Base-by-base conservation (phyloP, 2,888 invertebrate species). In the Athalia cordata region DNA sequence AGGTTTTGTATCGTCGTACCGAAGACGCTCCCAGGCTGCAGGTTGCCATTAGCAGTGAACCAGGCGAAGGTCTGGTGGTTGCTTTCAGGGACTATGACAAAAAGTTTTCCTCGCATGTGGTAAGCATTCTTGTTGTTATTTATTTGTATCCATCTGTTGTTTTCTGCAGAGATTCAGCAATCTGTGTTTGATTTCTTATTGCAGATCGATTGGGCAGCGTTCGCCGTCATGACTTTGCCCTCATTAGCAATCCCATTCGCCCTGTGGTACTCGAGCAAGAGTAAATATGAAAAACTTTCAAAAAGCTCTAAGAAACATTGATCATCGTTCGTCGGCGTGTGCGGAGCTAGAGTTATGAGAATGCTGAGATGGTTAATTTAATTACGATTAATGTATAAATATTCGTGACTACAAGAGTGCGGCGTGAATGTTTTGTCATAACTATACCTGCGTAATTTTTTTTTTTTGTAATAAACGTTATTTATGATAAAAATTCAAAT, bases 161-260 rank as follows among this genome's bases (percentile, higher is more conserved):
- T n/a, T 61, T 61, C 13, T n/a, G 3, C 9, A n/a, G 2, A 66
- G 66, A 3, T 4, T 13, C 55, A 55, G 8, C 11, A 3, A 55
- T 4, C 55, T 11, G 6, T 68, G 47, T 6, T 47, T 47, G 11
- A n/a, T 79, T 80, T 81, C 82, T 80, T 79, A 45, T 89, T 89
- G 78, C 86, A 93, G 92, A 87, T 98, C 80, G 99, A 99, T 91
- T 99, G 99, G 99, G 93, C 95, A 77, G 97, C 98, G 47, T 99
- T 99, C 88, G 97, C 97, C 55, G 94, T 99, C 78, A 98, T 99
- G 98, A 97, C 98, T 47, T 92, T 98, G 81, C 98, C 99, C 5
- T 98, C 98, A 3, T 92, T 99, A 66, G 96, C 96, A 64, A 98
- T 99, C 89, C 99, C 99, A 79, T 97, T 97, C 90, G 94, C 95